A percentile compares a stretch with the other conserved stretches of the same genome.
phyloP scores from a whole-genome alignment of 1,140 invertebrate genomes.

The Rhopalosiphum padi region DNA sequence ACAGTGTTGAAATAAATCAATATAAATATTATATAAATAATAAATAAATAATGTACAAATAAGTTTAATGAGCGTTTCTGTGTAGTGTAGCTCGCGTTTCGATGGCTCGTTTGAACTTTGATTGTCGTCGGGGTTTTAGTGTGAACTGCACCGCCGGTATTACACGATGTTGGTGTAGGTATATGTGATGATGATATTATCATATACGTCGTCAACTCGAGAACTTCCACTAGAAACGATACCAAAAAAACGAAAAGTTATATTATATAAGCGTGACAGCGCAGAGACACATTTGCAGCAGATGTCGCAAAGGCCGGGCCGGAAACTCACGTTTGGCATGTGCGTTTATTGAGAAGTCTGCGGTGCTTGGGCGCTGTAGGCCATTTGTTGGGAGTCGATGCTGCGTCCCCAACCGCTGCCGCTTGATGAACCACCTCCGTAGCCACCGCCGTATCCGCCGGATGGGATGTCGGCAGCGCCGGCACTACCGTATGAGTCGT shows the following conservation, averaged over 20 bases:
- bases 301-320: not conserved
- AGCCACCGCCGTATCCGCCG: slow-evolving; percentile 58
- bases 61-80: slow-evolving; percentile 7
- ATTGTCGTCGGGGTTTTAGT: not conserved
- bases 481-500: slow-evolving; percentile 65
- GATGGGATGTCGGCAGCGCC: slow-evolving; percentile 58
- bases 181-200: not conserved
- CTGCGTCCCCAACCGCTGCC: slow-evolving; percentile 73
- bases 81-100: not conserved
- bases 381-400: slow-evolving; percentile 75
- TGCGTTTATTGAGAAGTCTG: not conserved
- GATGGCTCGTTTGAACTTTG: slow-evolving; percentile 50
- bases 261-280: too few relatives aligned
- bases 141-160: not conserved
- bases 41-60: slow-evolving; percentile 57
- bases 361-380: slow-evolving; percentile 76
- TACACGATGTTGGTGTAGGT: not conserved
- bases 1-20: slow-evolving; percentile 32
- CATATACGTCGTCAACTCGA: not conserved
- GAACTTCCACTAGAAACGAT: not conserved
- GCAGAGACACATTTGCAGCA: not conserved
- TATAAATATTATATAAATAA: slow-evolving; percentile 58
- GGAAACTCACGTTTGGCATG: slow-evolving; percentile 10
- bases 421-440: slow-evolving; percentile 60
- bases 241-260: slow-evolving; percentile 17